Base-by-base conservation (phyloP, 2,797 vertebrate species). In the Arrhamphus sclerolepis region DNA sequence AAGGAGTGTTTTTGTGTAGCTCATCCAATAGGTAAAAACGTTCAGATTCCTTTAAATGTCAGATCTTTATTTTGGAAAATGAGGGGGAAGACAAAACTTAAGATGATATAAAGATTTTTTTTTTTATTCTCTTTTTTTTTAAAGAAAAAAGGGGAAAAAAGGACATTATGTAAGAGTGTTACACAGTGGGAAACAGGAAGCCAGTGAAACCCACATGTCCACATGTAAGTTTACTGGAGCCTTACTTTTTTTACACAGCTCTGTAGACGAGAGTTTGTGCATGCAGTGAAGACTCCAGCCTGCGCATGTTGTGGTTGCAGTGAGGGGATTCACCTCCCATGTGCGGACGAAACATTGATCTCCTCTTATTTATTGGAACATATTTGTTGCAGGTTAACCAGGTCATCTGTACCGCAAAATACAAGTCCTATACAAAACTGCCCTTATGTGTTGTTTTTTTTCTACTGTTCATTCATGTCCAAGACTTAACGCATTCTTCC, bases 151-250 rank as follows among this genome's bases (percentile, higher is more conserved):
- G 13, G 13, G 2, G 14, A 14, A 16, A 71, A 7, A 41, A 56
- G 70, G 61, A 57, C 62, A 65, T 82, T 71, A 59, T 46, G 26
- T 58, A 72, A 73, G 38, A 21, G 43, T 28, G 57, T 18, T 58
- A 62, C 34, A 38, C 34, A 72, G 64, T 69, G 80, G 73, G 81
- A 79, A 68, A 40, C 17, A 34, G 53, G 2, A 22, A 38, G 34
- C 13, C 34, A 4, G 13, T 19, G 56, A 70, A 52, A 42, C 69
- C 34, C 34, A 56, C 51, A 56, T 2, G 57, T 63, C 58, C n/a
- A 2, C 19, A 56, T 54, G 46, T 50, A 78, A 55, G 75, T 59
- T 16, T 39, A 44, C 22, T 60, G 54, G 31, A 66, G 52, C 21
- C n/a, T 22, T 2, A 18, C 14, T 41, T 44, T 64, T 56, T 31